Conservation (phyloP, 1,140 invertebrate species). For the Hyphantria cunea region DNA sequence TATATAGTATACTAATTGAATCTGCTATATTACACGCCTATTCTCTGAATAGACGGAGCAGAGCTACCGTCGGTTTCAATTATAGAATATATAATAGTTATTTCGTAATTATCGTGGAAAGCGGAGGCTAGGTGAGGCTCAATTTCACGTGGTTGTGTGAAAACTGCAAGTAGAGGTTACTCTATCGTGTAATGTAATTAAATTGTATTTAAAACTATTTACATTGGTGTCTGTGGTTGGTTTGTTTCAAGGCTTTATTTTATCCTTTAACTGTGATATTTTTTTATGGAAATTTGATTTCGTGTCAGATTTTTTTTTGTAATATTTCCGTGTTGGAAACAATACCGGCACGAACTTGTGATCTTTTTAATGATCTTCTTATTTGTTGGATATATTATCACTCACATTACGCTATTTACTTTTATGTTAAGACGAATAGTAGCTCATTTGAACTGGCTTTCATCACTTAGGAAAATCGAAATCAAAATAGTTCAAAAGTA, state of each 20-base stretch:
- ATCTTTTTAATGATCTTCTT: too few species aligned
- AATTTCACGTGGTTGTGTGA: constrained; percentile 10
- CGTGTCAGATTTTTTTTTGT: too few species aligned
- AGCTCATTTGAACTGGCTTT: too few species aligned
- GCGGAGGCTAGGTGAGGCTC: constrained; percentile 5
- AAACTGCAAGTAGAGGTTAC: constrained; percentile 4
- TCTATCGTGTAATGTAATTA: constrained; percentile 22
- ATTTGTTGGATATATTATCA: too few species aligned
- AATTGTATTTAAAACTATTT: constrained; percentile 11
- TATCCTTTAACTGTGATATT: too few species aligned
- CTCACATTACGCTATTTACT: too few species aligned
- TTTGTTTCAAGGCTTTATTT: background rate
- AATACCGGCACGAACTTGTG: too few species aligned
- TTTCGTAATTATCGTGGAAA: constrained; percentile 39
- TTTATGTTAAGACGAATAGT: too few species aligned
- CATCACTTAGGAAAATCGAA: too few species aligned
- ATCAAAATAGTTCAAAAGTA: too few species aligned
- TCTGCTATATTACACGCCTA: background rate
- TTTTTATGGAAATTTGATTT: too few species aligned
- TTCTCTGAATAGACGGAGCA: constrained; percentile 7
- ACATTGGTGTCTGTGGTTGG: background rate
- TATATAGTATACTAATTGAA: constrained; percentile 12
- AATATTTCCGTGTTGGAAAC: too few species aligned
- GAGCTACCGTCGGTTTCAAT: constrained; percentile 36
- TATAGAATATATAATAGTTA: constrained; percentile 37